Evolutionary conservation across 2,113 vertebrate genomes (phyloP).

Genomic region (Corythornis vintsioides): DNA sequence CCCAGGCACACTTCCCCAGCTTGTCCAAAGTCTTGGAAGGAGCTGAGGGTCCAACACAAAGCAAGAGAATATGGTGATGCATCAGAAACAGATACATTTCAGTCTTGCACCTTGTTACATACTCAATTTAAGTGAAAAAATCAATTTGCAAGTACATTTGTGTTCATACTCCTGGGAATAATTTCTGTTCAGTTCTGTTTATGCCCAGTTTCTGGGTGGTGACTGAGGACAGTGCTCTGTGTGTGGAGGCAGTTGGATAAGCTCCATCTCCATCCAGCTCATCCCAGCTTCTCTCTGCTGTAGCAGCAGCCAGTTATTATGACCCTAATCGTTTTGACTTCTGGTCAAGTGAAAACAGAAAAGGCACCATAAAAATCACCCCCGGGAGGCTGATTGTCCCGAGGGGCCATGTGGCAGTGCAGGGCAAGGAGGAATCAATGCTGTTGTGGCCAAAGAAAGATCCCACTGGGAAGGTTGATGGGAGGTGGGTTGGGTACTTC

Average conservation of each 20-base stretch:
- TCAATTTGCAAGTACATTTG: neutral
- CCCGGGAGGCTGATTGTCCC: neutral
- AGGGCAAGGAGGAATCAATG: neutral
- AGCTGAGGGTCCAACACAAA: neutral
- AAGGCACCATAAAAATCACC: neutral
- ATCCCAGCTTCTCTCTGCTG: neutral
- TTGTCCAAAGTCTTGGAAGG: neutral
- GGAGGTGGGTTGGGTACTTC: neutral
- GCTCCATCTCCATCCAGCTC: neutral
- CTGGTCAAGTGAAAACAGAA: neutral
- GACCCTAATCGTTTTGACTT: neutral
- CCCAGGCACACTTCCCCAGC: neutral
- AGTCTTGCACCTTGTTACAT: neutral
- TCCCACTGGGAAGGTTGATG: neutral
- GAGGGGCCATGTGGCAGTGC: neutral
- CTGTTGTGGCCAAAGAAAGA: neutral
- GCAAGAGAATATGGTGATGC: neutral
- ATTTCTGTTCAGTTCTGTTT: neutral
- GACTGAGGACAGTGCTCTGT: neutral
- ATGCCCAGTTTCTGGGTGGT: rapidly evolving
- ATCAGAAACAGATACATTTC: neutral
- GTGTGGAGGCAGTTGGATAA: neutral
- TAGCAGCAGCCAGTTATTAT: neutral
- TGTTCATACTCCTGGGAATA: rapidly evolving
- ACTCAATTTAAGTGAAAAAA: neutral